Evolutionary conservation across 1,140 invertebrate species (phyloP), one percentile per base, ranked within the genome.

Genomic region (Diprion similis): DNA sequence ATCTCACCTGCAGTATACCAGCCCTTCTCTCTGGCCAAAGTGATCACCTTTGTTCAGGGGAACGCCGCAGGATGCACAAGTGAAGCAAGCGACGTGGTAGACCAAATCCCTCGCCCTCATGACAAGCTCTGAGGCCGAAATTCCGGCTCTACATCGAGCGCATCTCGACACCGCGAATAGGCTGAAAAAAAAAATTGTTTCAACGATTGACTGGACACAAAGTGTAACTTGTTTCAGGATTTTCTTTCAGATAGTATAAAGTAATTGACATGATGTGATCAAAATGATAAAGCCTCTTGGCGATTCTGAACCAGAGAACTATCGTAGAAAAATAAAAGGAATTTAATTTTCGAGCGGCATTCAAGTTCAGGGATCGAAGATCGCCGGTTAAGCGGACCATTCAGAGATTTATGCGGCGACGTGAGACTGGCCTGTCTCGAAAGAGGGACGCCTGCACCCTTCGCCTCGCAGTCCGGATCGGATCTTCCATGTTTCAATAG

Each of bases 11-110:
- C 94, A 95, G 85, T 94, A 94, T 73, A 95, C 91, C n/a, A 94
- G 89, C 24, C 92, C 92, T 78, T 93, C 92, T 73, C 93, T 90
- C 90, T 96, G 94, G 15, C 96, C 96, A 87, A 97, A 98, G 78
- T 96, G 94, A 85, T 98, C 97, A 46, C 97, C 94, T 84, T 94
- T 94, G 74, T 93, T 92, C 51, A 95, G 87, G 37, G 92, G 90
- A 13, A 91, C 90, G 71, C 95, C 93, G 87, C 97, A 98, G 70
- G 94, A 92, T 18, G 93, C 92, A 84, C 96, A 98, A 2, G 93
- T 94, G 89, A 98, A 98, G 88, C 96, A 98, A 74, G 94, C 92
- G 68, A 97, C 90, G 86, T 98, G 96, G 86, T 96, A 98, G 66
- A 98, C 95, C 78, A 94, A 90, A 77, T 96, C 95, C 46, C 94